Conservation (phyloP, 2,797 vertebrate species). For the Thaleichthys pacificus region DNA sequence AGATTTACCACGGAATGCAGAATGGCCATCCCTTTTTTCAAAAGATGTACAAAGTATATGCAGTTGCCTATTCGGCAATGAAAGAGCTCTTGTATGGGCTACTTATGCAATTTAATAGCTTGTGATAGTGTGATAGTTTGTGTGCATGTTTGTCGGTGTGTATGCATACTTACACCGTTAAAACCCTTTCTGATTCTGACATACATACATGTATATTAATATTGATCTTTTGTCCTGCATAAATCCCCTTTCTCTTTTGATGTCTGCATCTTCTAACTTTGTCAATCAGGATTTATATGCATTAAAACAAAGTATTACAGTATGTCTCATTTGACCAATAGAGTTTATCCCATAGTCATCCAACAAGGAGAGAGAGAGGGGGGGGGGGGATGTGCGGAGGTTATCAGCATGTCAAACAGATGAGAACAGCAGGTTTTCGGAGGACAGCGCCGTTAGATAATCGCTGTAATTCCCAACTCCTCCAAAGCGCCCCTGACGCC, state of each 20-base stretch:
- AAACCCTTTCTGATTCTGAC: neutral
- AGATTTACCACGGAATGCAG: neutral
- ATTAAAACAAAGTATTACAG: slow-evolving; percentile 48
- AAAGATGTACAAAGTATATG: neutral
- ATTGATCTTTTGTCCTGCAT: slow-evolving; percentile 25
- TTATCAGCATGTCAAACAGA: slow-evolving; percentile 53
- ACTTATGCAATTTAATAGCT: neutral
- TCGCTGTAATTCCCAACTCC: slow-evolving; percentile 31
- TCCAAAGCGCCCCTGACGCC: slow-evolving; percentile 2
- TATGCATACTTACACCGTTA: neutral
- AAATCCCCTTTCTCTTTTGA: slow-evolving; percentile 46
- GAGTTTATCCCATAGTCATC: neutral
- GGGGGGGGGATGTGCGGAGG: slow-evolving; percentile 7
- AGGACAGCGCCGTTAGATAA: slow-evolving; percentile 47
- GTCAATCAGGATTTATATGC: slow-evolving; percentile 39
- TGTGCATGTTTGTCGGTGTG: neutral
- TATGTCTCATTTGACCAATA: neutral
- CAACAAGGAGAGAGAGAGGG: neutral
- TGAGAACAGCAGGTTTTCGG: slow-evolving; percentile 47
- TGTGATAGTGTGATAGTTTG: neutral
- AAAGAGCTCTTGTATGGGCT: no score
- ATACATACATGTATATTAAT: neutral
- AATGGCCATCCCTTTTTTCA: neutral
- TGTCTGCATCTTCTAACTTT: slow-evolving; percentile 39
- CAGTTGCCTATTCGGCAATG: neutral